A percentile compares a stretch with the other conserved stretches of the same genome.
These are phyloP conservation scores for Crocallis elinguaria DNA, from an alignment of 2,888 invertebrate genomes.

Conservation along the genomic window DNA sequence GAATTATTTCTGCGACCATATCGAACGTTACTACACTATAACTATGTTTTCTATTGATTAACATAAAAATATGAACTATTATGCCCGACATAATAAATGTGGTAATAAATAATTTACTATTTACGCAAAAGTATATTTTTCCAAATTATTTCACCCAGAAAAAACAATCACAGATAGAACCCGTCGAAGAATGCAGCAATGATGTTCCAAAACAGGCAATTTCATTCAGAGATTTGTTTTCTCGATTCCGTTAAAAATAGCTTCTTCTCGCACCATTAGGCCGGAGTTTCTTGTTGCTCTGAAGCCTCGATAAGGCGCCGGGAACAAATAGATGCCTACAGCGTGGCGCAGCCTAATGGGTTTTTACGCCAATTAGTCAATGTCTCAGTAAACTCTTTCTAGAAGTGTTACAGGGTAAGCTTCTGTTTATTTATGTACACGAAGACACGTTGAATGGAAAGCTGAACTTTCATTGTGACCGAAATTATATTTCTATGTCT, in stretches of 20 bases:
- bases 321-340: constrained; percentile 28
- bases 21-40: too few species aligned
- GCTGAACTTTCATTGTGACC: too few species aligned
- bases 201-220: constrained; percentile 25
- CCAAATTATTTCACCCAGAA: too few species aligned
- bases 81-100: too few species aligned
- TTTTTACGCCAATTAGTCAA: constrained; percentile 42
- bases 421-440: constrained; percentile 21
- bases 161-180: not conserved
- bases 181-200: constrained; percentile 1
- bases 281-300: constrained; percentile 36
- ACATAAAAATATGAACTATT: too few species aligned
- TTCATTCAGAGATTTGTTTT: constrained; percentile 27
- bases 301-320: constrained; percentile 28
- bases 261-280: constrained; percentile 40
- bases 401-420: constrained; percentile 9
- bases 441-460: too few species aligned
- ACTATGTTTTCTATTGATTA: too few species aligned
- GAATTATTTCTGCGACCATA: too few species aligned
- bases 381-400: constrained; percentile 18
- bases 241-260: constrained; percentile 36
- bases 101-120: too few species aligned
- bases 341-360: constrained; percentile 37
- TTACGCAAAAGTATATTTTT: too few species aligned
- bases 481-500: too few species aligned